Conservation (phyloP, 2,888 invertebrate species). For the Pyrochroa serraticornis region DNA sequence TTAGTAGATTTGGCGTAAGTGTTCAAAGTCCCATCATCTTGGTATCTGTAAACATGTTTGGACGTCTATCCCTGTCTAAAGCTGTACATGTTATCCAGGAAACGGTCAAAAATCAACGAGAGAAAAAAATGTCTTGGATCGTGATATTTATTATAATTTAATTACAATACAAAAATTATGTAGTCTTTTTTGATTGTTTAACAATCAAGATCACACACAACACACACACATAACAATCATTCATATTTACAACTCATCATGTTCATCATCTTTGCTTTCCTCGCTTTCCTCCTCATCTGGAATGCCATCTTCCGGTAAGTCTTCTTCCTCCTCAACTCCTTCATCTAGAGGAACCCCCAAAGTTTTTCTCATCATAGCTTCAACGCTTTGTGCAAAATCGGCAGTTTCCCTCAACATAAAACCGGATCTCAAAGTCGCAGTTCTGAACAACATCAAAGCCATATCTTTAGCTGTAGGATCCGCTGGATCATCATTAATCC, state of each 20-base stretch:
- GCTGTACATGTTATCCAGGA: too few relatives aligned
- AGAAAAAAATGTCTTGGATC: not conserved
- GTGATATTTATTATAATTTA: constrained; percentile 29
- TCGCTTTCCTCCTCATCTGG: constrained; percentile 58
- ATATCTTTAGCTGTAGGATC: constrained; percentile 82
- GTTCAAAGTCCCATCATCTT: too few relatives aligned
- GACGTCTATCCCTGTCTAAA: too few relatives aligned
- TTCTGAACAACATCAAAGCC: constrained; percentile 88
- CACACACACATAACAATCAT: constrained; percentile 29
- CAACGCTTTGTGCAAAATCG: constrained; percentile 89
- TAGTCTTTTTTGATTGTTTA: constrained; percentile 39
- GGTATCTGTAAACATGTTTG: too few relatives aligned
- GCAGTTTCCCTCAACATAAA: constrained; percentile 86
- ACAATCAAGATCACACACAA: constrained; percentile 27
- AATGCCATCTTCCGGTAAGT: constrained; percentile 56
- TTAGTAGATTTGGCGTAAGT: too few relatives aligned
- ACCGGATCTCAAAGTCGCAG: constrained; percentile 93
- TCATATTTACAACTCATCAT: constrained; percentile 66
- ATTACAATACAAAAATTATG: constrained; percentile 39
- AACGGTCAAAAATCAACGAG: too few relatives aligned
- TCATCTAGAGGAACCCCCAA: constrained; percentile 81
- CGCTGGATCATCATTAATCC: constrained; percentile 78
- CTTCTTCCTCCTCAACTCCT: constrained; percentile 58
- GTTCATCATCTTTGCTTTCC: constrained; percentile 52
- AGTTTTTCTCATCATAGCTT: constrained; percentile 83